Percentiles rank a stretch among this genome's conserved stretches.
Evolutionary conservation across 2,888 invertebrate genomes (phyloP).

Genomic region (Cristatella mucedo): DNA sequence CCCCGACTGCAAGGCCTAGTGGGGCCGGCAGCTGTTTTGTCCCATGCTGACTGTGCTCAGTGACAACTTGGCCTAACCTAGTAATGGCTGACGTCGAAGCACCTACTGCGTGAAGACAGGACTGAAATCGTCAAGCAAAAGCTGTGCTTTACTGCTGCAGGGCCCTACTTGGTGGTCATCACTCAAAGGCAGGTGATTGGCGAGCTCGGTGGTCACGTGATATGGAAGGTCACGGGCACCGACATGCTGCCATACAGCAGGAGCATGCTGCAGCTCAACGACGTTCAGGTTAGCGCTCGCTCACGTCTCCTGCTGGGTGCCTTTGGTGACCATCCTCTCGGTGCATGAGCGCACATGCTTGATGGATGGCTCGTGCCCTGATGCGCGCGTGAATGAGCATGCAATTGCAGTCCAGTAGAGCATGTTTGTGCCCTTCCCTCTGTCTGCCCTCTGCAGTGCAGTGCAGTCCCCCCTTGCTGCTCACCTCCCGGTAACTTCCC

Average conservation of each 20-base stretch:
- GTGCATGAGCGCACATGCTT: no score
- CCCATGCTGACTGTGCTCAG: background rate
- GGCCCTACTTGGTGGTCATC: conserved; percentile 71
- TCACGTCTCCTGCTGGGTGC: no score
- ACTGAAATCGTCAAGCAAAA: background rate
- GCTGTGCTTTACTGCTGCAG: conserved; percentile 30
- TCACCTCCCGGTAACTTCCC: no score
- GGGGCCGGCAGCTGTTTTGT: background rate
- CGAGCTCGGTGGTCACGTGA: conserved; percentile 27
- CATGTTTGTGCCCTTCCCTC: no score
- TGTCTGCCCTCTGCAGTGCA: no score
- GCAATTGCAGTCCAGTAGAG: no score
- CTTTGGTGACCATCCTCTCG: no score
- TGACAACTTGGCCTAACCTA: background rate
- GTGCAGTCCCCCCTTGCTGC: no score
- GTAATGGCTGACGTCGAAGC: background rate
- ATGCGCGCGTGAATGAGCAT: no score
- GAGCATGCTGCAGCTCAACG: conserved; percentile 65
- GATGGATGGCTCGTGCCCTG: no score
- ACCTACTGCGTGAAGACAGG: background rate
- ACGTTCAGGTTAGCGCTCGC: conserved; percentile 50
- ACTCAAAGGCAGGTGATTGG: conserved; percentile 69
- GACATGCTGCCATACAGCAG: conserved; percentile 59
- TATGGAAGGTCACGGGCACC: conserved; percentile 34
- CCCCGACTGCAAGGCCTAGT: no score